Evolutionary conservation across 2,113 vertebrate genomes (phyloP).

Genomic region (Pimephales promelas): DNA sequence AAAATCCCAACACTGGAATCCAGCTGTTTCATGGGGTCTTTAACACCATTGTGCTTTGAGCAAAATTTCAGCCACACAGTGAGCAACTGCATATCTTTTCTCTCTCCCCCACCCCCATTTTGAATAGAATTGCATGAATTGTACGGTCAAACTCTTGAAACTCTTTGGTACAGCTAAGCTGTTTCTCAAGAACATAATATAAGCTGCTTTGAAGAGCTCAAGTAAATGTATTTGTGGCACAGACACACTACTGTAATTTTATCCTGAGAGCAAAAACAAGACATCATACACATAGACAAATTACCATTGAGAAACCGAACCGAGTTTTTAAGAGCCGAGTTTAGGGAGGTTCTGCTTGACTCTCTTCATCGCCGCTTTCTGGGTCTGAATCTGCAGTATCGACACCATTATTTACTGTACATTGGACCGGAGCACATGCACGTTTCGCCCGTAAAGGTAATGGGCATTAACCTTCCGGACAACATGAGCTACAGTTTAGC

Average conservation of each 20-base stretch:
- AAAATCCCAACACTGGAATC: neutral
- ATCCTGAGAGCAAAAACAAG: neutral
- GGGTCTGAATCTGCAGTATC: too few species aligned
- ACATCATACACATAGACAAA: too few species aligned
- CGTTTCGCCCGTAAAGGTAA: too few species aligned
- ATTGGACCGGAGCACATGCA: too few species aligned
- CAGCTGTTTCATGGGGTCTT: neutral
- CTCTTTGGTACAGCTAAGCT: neutral
- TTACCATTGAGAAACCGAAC: too few species aligned
- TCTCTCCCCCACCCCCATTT: too few species aligned
- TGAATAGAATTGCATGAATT: neutral
- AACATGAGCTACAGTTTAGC: too few species aligned
- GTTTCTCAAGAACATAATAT: neutral
- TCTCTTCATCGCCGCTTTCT: too few species aligned
- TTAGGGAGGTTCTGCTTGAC: too few species aligned
- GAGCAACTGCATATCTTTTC: neutral
- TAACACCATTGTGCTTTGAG: neutral
- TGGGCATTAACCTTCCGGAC: too few species aligned
- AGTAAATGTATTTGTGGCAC: neutral
- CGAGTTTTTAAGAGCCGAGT: too few species aligned
- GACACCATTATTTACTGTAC: too few species aligned
- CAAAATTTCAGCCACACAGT: neutral
- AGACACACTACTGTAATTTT: neutral
- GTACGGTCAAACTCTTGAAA: neutral
- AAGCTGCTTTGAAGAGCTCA: neutral